A percentile compares a stretch with the other conserved stretches of the same genome.
Conservation (phyloP, 2,888 invertebrate species). For the Marasmarcha lunaedactyla region DNA sequence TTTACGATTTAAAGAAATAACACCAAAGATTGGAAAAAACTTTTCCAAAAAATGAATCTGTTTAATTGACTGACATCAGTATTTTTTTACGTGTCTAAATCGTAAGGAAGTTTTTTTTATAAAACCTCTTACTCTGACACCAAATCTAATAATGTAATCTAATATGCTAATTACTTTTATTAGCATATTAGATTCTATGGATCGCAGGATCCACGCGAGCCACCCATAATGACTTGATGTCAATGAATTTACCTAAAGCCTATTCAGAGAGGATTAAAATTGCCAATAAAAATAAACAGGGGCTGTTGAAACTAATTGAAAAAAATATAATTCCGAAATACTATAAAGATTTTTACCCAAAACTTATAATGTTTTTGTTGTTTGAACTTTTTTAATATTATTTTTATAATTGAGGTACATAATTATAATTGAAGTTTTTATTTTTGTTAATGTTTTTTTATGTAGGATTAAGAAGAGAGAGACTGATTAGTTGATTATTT, state of each 20-base stretch:
- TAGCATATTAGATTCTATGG: slow-evolving; percentile 10
- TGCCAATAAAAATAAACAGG: slow-evolving; percentile 11
- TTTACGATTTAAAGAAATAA: slow-evolving; percentile 5
- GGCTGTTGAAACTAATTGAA: slow-evolving; percentile 11
- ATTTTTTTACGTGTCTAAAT: neutral
- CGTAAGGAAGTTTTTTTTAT: slow-evolving; percentile 8
- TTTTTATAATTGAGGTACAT: too few relatives aligned
- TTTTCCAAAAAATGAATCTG: too few relatives aligned
- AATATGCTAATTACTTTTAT: too few relatives aligned
- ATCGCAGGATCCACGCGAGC: slow-evolving; percentile 10
- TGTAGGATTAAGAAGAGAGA: too few relatives aligned
- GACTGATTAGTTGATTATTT: too few relatives aligned
- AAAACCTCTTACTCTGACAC: slow-evolving; percentile 12
- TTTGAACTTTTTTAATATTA: too few relatives aligned
- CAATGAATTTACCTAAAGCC: slow-evolving; percentile 10
- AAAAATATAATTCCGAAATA: slow-evolving; percentile 14
- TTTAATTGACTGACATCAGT: too few relatives aligned
- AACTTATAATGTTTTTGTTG: too few relatives aligned
- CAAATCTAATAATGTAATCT: neutral
- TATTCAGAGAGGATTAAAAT: slow-evolving; percentile 14
- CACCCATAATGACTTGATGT: slow-evolving; percentile 12
- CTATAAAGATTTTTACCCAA: slow-evolving; percentile 14
- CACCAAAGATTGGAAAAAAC: too few relatives aligned
- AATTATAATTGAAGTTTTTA: too few relatives aligned
- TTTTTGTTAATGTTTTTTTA: too few relatives aligned